These are phyloP conservation scores for Acleris literana DNA, from an alignment of 2,888 invertebrate species.

Conservation along the genomic window DNA sequence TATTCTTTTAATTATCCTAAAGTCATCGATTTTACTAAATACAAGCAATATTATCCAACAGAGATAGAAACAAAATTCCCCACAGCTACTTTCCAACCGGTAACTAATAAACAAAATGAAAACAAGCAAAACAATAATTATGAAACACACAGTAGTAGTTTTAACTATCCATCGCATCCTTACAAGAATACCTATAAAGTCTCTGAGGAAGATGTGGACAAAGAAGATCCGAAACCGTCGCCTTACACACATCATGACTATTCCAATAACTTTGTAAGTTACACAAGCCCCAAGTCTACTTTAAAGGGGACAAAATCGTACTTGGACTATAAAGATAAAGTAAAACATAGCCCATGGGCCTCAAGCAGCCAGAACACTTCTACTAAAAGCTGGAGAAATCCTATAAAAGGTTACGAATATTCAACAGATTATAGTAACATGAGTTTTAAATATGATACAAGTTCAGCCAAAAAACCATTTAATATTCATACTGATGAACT, in stretches of 20 bases:
- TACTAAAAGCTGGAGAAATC: slow-evolving; percentile 58
- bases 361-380: slow-evolving; percentile 51
- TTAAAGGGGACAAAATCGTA: slow-evolving; percentile 47
- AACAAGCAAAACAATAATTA: slow-evolving; percentile 27
- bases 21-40: slow-evolving; percentile 71
- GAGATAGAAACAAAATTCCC: slow-evolving; percentile 60
- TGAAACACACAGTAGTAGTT: slow-evolving; percentile 50
- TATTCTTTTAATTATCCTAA: slow-evolving; percentile 61
- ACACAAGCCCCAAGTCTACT: slow-evolving; percentile 47
- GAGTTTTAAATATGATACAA: slow-evolving; percentile 63
- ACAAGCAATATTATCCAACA: slow-evolving; percentile 60
- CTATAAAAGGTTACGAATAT: slow-evolving; percentile 66
- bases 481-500: slow-evolving; percentile 61
- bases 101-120: slow-evolving; percentile 23
- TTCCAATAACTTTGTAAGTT: slow-evolving; percentile 47
- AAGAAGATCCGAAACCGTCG: slow-evolving; percentile 47
- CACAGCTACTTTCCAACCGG: slow-evolving; percentile 48
- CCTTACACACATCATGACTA: slow-evolving; percentile 46
- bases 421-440: slow-evolving; percentile 66
- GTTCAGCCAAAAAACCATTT: slow-evolving; percentile 57
- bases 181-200: slow-evolving; percentile 48
- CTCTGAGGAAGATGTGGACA: slow-evolving; percentile 49
- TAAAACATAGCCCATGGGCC: slow-evolving; percentile 58
- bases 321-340: slow-evolving; percentile 61
- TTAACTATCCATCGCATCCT: slow-evolving; percentile 44